Evolutionary conservation across 2,888 invertebrate genomes (phyloP).

Genomic region (Synergus itoensis): DNA sequence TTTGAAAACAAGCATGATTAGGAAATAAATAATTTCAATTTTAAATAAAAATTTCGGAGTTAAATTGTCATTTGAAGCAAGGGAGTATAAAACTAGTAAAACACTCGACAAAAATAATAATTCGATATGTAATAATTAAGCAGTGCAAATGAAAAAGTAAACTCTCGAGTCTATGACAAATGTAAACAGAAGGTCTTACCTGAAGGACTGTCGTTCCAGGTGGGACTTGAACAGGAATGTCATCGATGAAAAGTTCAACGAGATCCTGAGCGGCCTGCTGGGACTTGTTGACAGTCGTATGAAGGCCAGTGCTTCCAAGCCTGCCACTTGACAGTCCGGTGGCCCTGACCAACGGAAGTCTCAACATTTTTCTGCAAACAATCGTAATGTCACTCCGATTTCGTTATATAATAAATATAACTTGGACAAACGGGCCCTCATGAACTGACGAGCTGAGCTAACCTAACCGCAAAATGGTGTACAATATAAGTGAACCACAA

Average conservation of each 20-base stretch:
- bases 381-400: slow-evolving; percentile 51
- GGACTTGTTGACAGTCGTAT: slow-evolving; percentile 67
- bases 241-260: slow-evolving; percentile 98
- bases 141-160: neutral
- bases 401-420: slow-evolving; percentile 65
- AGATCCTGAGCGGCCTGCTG: slow-evolving; percentile 83
- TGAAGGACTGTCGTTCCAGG: slow-evolving; percentile 98
- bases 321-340: slow-evolving; percentile 77
- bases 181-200: slow-evolving; percentile 79
- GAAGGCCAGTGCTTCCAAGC: slow-evolving; percentile 75
- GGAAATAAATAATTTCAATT: too few species aligned
- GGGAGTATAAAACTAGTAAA: neutral
- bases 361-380: slow-evolving; percentile 82
- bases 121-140: neutral
- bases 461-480: neutral
- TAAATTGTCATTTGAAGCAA: neutral
- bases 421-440: slow-evolving; percentile 28
- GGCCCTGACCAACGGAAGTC: slow-evolving; percentile 86
- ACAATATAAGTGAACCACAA: neutral
- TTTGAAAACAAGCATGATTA: too few species aligned
- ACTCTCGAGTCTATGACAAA: neutral
- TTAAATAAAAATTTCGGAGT: neutral
- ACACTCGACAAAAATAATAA: neutral
- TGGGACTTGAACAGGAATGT: slow-evolving; percentile 94
- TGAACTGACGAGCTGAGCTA: neutral